phyloP scores from a whole-genome alignment of 2,888 invertebrate genomes.

The Ichneumoninae sp. region DNA sequence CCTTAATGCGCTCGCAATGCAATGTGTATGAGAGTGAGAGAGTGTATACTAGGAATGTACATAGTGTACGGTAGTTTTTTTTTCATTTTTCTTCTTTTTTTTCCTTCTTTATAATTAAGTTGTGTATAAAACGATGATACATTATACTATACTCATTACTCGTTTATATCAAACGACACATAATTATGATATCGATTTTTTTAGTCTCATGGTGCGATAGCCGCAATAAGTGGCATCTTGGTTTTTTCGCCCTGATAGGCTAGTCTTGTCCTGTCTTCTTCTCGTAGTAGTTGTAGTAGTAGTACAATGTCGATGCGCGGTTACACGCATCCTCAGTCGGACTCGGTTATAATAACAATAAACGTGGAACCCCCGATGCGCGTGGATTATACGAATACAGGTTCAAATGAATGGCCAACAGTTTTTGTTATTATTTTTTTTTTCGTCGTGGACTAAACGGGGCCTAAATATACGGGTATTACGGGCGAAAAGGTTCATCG shows the following conservation, averaged over 20 bases:
- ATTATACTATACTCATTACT: slow-evolving; percentile 80
- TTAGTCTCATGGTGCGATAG: slow-evolving; percentile 83
- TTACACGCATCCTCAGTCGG: slow-evolving; percentile 68
- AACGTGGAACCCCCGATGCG: slow-evolving; percentile 38
- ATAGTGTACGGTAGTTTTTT: slow-evolving; percentile 80
- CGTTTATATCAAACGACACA: slow-evolving; percentile 84
- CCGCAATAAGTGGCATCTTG: slow-evolving; percentile 77
- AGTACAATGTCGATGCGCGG: slow-evolving; percentile 75
- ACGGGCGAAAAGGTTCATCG: slow-evolving; percentile 61
- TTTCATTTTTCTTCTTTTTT: slow-evolving; percentile 1
- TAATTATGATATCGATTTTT: slow-evolving; percentile 83
- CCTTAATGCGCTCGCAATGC: slow-evolving; percentile 78
- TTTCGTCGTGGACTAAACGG: slow-evolving; percentile 53
- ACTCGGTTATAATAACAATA: slow-evolving; percentile 52
- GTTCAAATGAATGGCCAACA: slow-evolving; percentile 79
- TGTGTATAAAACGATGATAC: slow-evolving; percentile 84
- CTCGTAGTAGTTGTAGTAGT: slow-evolving; percentile 41
- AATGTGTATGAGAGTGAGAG: slow-evolving; percentile 80
- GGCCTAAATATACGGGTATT: slow-evolving; percentile 56
- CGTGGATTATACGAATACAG: slow-evolving; percentile 72
- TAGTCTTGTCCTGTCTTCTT: slow-evolving; percentile 81
- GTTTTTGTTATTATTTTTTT: slow-evolving; percentile 43
- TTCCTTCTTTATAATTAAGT: slow-evolving; percentile 66
- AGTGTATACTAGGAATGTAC: slow-evolving; percentile 83
- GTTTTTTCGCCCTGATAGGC: slow-evolving; percentile 77